These are phyloP conservation scores for Guaruba guarouba DNA, from an alignment of 2,113 vertebrate genomes.

Conservation along the genomic window DNA sequence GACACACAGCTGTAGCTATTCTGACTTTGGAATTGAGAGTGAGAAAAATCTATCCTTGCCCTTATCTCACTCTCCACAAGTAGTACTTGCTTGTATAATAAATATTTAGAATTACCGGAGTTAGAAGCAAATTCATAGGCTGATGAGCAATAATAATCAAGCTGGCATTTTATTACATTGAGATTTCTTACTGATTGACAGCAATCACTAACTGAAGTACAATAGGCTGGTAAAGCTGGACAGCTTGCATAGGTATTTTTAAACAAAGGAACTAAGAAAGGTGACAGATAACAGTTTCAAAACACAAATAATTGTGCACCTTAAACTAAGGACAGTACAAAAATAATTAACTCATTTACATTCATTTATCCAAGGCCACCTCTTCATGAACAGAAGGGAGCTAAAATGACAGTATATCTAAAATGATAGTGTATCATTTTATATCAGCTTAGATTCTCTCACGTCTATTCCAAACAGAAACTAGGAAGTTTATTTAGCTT, in stretches of 20 bases:
- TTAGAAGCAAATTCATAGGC: not conserved
- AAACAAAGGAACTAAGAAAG: not conserved
- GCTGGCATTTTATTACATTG: conserved; percentile 15
- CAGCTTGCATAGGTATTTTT: conserved; percentile 35
- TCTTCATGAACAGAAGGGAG: conserved; percentile 32
- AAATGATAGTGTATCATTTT: not conserved
- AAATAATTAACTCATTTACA: conserved; percentile 58
- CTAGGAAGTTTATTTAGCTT: not conserved
- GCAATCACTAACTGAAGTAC: not conserved
- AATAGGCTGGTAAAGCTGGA: conserved; percentile 4
- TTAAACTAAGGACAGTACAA: conserved; percentile 53
- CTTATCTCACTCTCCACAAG: not conserved
- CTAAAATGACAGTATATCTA: not conserved
- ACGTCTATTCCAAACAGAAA: not conserved
- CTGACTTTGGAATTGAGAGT: not conserved
- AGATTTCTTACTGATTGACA: conserved; percentile 1
- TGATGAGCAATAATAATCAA: not conserved
- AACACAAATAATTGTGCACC: not conserved
- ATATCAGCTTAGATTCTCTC: not conserved
- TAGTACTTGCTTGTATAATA: not conserved
- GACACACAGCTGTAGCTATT: not conserved
- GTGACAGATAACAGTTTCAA: not conserved
- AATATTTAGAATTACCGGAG: not conserved
- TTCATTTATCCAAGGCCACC: conserved; percentile 31
- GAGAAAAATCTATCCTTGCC: not conserved